A percentile compares a stretch with the other conserved stretches of the same genome.
Evolutionary conservation across 2,888 invertebrate species (phyloP).

Genomic region (Dasypogon diadema): DNA sequence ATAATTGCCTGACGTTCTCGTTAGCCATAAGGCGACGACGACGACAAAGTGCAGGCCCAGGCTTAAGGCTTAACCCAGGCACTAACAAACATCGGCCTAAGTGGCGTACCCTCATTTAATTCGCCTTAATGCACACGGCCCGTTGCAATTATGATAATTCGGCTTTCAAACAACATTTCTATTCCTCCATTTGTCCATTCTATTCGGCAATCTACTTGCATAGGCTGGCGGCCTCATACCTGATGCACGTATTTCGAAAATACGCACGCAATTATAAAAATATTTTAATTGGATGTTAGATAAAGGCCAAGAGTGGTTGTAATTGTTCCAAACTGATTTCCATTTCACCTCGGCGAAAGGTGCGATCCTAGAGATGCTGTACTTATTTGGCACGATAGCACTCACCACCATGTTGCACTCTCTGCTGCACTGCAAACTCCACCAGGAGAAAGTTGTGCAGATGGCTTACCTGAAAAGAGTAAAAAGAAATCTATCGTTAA

Average conservation of each 20-base stretch:
- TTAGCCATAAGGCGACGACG: constrained; percentile 17
- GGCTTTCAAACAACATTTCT: constrained; percentile 20
- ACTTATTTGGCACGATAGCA: constrained; percentile 30
- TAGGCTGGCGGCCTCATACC: neutral
- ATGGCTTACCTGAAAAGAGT: constrained; percentile 53
- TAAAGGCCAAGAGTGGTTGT: neutral
- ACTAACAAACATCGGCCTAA: neutral
- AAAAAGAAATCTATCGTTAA: constrained; percentile 49
- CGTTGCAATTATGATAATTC: constrained; percentile 48
- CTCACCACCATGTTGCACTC: neutral
- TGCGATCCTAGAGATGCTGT: constrained; percentile 41
- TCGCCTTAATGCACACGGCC: constrained; percentile 37
- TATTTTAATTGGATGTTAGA: constrained; percentile 50
- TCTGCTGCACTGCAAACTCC: too few species aligned
- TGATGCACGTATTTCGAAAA: neutral
- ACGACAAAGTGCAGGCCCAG: neutral
- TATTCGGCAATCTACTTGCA: neutral
- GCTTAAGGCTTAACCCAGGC: neutral
- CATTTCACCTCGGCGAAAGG: constrained; percentile 49
- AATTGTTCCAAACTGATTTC: constrained; percentile 47
- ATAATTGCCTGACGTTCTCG: constrained; percentile 45
- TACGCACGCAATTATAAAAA: constrained; percentile 45
- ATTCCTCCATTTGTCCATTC: constrained; percentile 32
- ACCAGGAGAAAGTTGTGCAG: constrained; percentile 49
- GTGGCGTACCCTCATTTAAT: constrained; percentile 30